Evolutionary conservation across 2,888 invertebrate species (phyloP).

Genomic region (Serrognathus titanus): DNA sequence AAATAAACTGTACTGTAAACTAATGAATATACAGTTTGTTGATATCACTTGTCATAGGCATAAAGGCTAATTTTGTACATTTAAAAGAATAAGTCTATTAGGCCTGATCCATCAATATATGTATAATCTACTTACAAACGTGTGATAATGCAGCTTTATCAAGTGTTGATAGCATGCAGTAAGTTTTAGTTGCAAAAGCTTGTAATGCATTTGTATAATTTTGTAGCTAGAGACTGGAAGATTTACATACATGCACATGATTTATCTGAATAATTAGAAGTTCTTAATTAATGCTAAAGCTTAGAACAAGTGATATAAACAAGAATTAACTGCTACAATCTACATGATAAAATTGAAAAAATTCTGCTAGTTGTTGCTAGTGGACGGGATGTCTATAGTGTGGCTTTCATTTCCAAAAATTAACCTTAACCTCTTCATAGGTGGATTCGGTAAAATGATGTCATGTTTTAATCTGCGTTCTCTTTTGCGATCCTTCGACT

Average conservation of each 20-base stretch:
- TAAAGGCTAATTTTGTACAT: no score
- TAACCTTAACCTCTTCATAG: constrained; percentile 80
- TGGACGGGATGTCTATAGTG: constrained; percentile 83
- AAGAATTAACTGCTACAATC: constrained; percentile 1
- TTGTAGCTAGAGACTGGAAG: no score
- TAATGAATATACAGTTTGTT: no score
- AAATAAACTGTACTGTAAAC: no score
- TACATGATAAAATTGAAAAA: constrained; percentile 3
- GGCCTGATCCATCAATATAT: no score
- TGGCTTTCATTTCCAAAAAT: constrained; percentile 87
- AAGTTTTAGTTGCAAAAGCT: no score
- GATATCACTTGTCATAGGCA: no score
- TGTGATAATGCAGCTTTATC: no score
- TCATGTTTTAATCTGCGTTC: constrained; percentile 39
- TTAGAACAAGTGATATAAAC: constrained; percentile 13
- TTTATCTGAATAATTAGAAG: background rate
- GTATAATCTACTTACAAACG: no score
- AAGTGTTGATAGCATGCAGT: no score
- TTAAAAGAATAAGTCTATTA: no score
- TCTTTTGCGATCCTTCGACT: constrained; percentile 52
- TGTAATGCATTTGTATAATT: no score
- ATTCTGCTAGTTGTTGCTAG: constrained; percentile 53
- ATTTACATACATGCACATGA: background rate
- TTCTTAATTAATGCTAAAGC: background rate
- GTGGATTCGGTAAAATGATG: constrained; percentile 60